phyloP scores from a whole-genome alignment of 2,888 invertebrate genomes.

The Gnatocerus cornutus region DNA sequence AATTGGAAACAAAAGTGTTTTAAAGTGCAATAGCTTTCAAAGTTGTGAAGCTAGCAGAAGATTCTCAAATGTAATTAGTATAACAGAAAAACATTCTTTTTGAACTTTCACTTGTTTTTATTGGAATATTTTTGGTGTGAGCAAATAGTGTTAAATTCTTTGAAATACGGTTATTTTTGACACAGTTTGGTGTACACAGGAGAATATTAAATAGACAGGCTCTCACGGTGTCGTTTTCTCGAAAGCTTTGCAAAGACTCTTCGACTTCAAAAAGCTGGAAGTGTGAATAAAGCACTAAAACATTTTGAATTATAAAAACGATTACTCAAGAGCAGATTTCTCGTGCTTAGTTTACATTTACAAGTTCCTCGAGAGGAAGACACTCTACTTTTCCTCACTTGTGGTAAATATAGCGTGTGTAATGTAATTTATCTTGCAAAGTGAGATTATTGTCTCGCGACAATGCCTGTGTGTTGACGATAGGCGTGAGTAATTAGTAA shows the following conservation, averaged over 20 bases:
- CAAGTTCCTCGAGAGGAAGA: background rate
- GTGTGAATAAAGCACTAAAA: conserved; percentile 29
- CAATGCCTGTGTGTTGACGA: conserved; percentile 4
- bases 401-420: conserved; percentile 7
- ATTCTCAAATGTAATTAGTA: conserved; percentile 20
- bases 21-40: conserved; percentile 38
- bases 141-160: background rate
- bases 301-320: conserved; percentile 32
- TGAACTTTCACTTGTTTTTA: conserved; percentile 11
- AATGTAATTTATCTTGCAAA: conserved; percentile 11
- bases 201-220: conserved; percentile 33
- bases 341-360: conserved; percentile 6
- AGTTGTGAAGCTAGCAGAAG: conserved; percentile 22
- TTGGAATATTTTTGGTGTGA: conserved; percentile 1
- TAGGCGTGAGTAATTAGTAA: conserved; percentile 29
- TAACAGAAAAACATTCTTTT: conserved; percentile 27
- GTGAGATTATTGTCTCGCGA: conserved; percentile 17
- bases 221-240: conserved; percentile 20
- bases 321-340: conserved; percentile 7
- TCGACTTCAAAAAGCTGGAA: conserved; percentile 32
- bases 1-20: conserved; percentile 44
- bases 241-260: conserved; percentile 19
- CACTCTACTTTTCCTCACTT: background rate
- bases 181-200: conserved; percentile 17
- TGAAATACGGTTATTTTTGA: conserved; percentile 16